Base-by-base conservation (phyloP, 92 coral and sea anemone species). In the Bergia sp. region DNA sequence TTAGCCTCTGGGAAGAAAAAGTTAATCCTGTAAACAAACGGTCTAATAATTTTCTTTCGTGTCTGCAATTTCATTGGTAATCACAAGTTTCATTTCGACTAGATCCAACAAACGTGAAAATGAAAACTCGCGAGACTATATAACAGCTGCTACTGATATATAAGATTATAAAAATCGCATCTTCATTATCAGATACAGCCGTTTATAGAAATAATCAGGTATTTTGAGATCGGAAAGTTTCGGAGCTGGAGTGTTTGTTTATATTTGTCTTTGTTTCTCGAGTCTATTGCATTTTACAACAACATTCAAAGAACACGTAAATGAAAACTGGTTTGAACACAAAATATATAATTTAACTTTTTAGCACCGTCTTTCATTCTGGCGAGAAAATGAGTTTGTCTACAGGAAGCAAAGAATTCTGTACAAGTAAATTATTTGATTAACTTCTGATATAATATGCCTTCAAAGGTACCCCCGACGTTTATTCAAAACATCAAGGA, bases 201-300 rank as follows among this genome's bases (percentile, higher is more conserved):
- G 61, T 65, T 3, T 10, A 15, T 15, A 4, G 36, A 1, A 53
- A 47, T 18, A 80, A 80, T 45, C 39, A 36, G 37, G 10, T 55
- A 23, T 61, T 61, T 61, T 16, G 23, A 23, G 69, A 53, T 53
- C 40, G 4, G 37, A 9, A 37, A 38, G 8, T 38, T 80, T 55
- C 41, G 16, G 37, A 36, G 7, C 23, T 80, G 45, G 37, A 80
- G 23, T 9, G 58, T 39, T 79, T 55, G 47, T 53, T 80, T 80
- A 66, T 16, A 6, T 57, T 57, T 29, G 29, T 80, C 45, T 80
- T 80, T 80, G 84, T 78, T 20, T 78, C 15, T 78, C 43, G 57
- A 20, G 66, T 78, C 55, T 49, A 20, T 78, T 57, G 43, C 37
- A 43, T 37, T 80, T 38, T 45, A 36, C 50, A 49, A 50, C 67